A percentile compares a stretch with the other conserved stretches of the same genome.
Evolutionary conservation across 1,140 invertebrate species (phyloP).

Genomic region (Drosophila cardini): DNA sequence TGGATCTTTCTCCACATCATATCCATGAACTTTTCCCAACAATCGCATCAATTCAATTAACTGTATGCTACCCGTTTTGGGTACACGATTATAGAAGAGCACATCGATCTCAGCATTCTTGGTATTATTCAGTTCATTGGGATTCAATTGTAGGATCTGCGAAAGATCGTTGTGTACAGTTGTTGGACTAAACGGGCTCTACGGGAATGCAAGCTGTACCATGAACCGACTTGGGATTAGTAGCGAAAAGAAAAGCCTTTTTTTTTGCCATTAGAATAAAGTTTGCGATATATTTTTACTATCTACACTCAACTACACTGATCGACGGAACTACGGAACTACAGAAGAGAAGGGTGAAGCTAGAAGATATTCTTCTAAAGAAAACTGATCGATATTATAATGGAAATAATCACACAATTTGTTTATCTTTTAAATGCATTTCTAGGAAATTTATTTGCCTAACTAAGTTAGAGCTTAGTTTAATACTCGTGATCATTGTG

Average conservation of each 20-base stretch:
- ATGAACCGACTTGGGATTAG: constrained; percentile 53
- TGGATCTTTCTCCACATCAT: constrained; percentile 74
- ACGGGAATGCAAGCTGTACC: constrained; percentile 40
- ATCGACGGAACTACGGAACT: no score
- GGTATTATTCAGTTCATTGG: constrained; percentile 90
- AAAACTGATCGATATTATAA: no score
- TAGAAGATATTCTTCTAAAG: no score
- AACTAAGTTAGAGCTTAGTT: neutral
- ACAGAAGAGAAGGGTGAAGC: no score
- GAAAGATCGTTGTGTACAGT: constrained; percentile 33
- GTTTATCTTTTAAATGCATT: neutral
- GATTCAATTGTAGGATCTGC: constrained; percentile 72
- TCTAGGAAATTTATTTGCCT: constrained; percentile 27
- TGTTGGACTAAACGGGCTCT: constrained; percentile 6
- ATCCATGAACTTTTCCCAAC: constrained; percentile 90
- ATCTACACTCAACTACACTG: no score
- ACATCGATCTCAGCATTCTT: constrained; percentile 89
- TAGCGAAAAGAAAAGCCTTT: constrained; percentile 55
- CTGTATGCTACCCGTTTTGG: constrained; percentile 93
- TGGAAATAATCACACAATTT: no score
- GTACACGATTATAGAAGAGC: constrained; percentile 95
- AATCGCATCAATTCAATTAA: constrained; percentile 93
- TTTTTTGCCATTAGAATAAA: neutral
- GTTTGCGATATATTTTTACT: constrained; percentile 7
- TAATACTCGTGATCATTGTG: constrained; percentile 61